Conservation (phyloP, 2,113 vertebrate genomes). For the Peromyscus maniculatus region DNA sequence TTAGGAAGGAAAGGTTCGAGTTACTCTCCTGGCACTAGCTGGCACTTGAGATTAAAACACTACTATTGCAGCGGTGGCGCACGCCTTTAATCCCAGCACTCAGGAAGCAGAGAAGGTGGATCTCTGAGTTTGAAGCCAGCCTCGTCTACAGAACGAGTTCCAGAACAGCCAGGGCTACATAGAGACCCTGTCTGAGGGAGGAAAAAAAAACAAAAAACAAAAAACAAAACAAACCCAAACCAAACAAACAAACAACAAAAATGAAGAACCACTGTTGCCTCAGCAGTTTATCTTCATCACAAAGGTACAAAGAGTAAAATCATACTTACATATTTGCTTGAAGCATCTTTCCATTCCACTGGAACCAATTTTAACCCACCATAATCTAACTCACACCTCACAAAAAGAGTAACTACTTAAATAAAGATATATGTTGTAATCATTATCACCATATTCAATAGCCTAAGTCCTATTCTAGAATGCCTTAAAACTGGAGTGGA, state of each 20-base stretch:
- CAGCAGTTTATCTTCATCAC: not conserved
- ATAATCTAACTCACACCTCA: not conserved
- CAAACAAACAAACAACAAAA: not conserved
- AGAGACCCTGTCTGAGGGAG: not conserved
- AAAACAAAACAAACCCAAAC: not conserved
- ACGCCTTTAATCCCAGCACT: not conserved
- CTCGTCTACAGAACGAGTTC: not conserved
- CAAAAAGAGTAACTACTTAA: slow-evolving; percentile 49
- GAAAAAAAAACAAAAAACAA: too few species aligned
- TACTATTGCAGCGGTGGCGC: not conserved
- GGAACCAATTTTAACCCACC: not conserved
- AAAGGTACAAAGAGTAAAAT: slow-evolving; percentile 34
- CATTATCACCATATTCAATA: not conserved
- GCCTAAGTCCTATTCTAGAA: slow-evolving; percentile 48
- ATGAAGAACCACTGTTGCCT: not conserved
- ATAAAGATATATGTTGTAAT: not conserved
- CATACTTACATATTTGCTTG: not conserved
- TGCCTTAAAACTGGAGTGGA: not conserved
- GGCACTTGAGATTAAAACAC: slow-evolving; percentile 8
- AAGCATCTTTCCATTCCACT: not conserved
- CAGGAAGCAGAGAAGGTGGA: not conserved
- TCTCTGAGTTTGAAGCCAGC: not conserved
- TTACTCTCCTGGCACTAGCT: not conserved
- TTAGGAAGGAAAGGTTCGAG: slow-evolving; percentile 62
- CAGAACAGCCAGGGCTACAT: not conserved